Conservation (phyloP, 2,113 vertebrate genomes). For the Hippocampus zosterae region DNA sequence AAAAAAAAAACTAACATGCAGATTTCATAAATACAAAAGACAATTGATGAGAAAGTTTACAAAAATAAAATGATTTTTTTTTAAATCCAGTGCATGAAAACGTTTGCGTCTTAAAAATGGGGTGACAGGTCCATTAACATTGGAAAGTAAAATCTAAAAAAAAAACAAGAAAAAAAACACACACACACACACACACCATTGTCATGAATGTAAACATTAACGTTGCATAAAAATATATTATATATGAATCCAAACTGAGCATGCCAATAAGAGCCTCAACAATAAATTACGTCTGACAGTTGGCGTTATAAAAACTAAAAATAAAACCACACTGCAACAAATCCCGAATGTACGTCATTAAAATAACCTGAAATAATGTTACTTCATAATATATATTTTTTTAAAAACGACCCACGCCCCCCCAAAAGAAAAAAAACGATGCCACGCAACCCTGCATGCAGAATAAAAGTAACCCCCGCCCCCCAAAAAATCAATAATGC, state of each 20-base stretch:
- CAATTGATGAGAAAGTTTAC: not conserved
- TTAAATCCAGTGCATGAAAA: too few species aligned
- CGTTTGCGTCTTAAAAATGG: too few species aligned
- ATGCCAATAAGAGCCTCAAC: not conserved
- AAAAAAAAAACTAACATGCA: not conserved
- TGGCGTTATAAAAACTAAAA: not conserved
- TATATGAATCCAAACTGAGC: not conserved
- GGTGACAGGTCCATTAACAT: too few species aligned
- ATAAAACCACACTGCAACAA: not conserved
- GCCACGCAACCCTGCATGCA: not conserved
- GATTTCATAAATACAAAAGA: not conserved
- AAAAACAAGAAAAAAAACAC: too few species aligned
- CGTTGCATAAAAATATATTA: too few species aligned
- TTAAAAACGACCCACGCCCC: not conserved
- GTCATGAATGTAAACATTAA: too few species aligned
- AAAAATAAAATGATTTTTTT: not conserved
- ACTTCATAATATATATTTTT: not conserved
- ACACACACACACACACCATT: too few species aligned
- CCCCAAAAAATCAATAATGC: not conserved
- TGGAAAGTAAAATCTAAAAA: too few species aligned
- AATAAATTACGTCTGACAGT: too few species aligned
- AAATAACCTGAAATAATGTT: not conserved
- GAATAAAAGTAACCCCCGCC: not conserved
- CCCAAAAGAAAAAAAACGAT: not conserved
- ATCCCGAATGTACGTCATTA: not conserved